These are phyloP conservation scores for Stomatorhinus ivindoensis DNA, from an alignment of 2,113 vertebrate genomes.

Conservation along the genomic window DNA sequence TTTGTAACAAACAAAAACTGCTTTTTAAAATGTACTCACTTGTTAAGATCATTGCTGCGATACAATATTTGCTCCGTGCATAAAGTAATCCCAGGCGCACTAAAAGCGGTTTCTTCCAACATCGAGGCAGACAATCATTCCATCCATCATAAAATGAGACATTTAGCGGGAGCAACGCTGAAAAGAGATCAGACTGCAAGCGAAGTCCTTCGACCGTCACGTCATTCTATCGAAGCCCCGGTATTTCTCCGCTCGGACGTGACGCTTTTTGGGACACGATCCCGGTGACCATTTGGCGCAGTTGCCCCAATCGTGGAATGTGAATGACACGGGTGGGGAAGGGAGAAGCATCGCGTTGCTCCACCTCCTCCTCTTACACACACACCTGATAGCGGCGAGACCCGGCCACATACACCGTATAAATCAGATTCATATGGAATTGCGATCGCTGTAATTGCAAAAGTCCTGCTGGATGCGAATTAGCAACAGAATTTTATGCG, in stretches of 20 bases:
- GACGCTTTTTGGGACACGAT: neutral
- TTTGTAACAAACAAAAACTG: neutral
- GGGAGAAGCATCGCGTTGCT: neutral
- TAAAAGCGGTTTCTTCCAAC: neutral
- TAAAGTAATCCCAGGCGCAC: conserved; percentile 3
- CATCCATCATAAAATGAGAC: conserved; percentile 2
- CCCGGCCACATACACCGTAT: neutral
- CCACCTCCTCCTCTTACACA: conserved; percentile 4
- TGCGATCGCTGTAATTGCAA: neutral
- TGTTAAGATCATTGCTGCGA: conserved; percentile 19
- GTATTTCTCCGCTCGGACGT: neutral
- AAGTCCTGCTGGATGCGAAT: neutral
- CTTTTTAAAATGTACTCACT: conserved; percentile 9
- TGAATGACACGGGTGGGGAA: conserved; percentile 5
- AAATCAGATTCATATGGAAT: neutral
- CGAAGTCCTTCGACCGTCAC: neutral
- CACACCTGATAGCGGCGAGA: conserved; percentile 11
- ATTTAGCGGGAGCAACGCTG: neutral
- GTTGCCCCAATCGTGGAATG: neutral
- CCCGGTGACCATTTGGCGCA: neutral
- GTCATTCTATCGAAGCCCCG: neutral
- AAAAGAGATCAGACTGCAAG: neutral
- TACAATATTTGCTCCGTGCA: neutral
- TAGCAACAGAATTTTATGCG: neutral
- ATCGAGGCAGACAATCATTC: neutral